Percentiles rank a stretch among this genome's conserved stretches.
phyloP scores from a whole-genome alignment of 2,113 vertebrate species.

The Coregonus clupeaformis region DNA sequence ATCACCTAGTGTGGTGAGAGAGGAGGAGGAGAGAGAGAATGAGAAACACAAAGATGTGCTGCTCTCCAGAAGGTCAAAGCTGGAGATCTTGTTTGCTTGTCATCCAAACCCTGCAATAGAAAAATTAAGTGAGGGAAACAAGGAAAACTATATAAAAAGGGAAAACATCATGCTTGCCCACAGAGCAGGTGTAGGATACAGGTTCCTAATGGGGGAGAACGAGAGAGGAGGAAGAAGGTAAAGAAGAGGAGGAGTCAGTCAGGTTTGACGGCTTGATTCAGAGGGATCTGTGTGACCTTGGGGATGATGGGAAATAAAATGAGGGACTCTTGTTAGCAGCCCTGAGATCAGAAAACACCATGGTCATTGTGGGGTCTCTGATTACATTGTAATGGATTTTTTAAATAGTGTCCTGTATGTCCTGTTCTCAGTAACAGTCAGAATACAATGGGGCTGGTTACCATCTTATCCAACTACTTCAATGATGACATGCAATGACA shows the following conservation, averaged over 20 bases:
- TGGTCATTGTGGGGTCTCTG: background rate
- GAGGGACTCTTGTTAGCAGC: too few species aligned
- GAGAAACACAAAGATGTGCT: background rate
- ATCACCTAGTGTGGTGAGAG: conserved; percentile 47
- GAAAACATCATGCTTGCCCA: background rate
- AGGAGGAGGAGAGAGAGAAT: conserved; percentile 7
- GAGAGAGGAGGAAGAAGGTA: background rate
- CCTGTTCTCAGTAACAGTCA: too few species aligned
- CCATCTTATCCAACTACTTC: too few species aligned
- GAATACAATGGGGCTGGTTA: too few species aligned
- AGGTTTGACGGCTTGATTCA: background rate
- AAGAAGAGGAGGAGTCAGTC: background rate
- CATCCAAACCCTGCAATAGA: conserved; percentile 16
- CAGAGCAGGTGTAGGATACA: background rate
- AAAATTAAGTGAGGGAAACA: background rate
- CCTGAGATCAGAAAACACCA: background rate
- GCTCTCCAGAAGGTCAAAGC: conserved; percentile 41
- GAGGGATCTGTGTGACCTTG: background rate
- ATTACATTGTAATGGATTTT: too few species aligned
- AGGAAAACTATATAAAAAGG: background rate
- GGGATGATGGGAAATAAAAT: background rate
- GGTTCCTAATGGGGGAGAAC: conserved; percentile 8
- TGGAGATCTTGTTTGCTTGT: conserved; percentile 14
- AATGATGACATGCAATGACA: too few species aligned
- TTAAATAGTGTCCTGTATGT: too few species aligned